Percentiles rank a stretch among this genome's conserved stretches.
These are phyloP conservation scores for Drosophila kambysellisi DNA, from an alignment of 2,888 invertebrate species.

Conservation along the genomic window DNA sequence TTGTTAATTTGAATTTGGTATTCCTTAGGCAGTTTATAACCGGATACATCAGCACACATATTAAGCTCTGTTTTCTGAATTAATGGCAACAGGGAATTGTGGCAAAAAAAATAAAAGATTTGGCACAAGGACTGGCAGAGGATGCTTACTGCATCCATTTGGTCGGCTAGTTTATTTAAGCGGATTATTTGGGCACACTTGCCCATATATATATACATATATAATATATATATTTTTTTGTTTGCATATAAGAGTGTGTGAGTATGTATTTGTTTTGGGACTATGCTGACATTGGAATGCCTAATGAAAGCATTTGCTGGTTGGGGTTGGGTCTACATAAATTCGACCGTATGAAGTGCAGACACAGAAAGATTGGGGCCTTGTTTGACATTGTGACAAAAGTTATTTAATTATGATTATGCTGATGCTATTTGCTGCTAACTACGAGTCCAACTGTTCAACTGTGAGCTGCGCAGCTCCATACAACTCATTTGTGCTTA, in stretches of 20 bases:
- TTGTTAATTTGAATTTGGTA: not conserved
- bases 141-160: constrained; percentile 64
- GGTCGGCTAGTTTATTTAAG: constrained; percentile 67
- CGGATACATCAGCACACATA: no score
- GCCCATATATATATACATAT: constrained; percentile 23
- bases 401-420: constrained; percentile 81
- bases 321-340: constrained; percentile 47
- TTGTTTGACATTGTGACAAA: constrained; percentile 72
- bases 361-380: constrained; percentile 26
- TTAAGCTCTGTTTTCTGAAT: not conserved
- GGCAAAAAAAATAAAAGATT: constrained; percentile 22
- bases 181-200: constrained; percentile 79
- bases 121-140: constrained; percentile 70
- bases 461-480: constrained; percentile 37
- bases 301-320: constrained; percentile 68
- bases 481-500: constrained; percentile 69
- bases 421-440: constrained; percentile 54
- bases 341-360: constrained; percentile 74
- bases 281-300: constrained; percentile 63
- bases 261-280: constrained; percentile 33
- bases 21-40: not conserved
- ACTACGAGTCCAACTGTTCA: constrained; percentile 50
- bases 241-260: constrained; percentile 13
- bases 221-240: constrained; percentile 37
- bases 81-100: constrained; percentile 19